A percentile compares a stretch with the other conserved stretches of the same genome.
phyloP scores from a whole-genome alignment of 2,888 invertebrate genomes.

The Apodemia mormo region DNA sequence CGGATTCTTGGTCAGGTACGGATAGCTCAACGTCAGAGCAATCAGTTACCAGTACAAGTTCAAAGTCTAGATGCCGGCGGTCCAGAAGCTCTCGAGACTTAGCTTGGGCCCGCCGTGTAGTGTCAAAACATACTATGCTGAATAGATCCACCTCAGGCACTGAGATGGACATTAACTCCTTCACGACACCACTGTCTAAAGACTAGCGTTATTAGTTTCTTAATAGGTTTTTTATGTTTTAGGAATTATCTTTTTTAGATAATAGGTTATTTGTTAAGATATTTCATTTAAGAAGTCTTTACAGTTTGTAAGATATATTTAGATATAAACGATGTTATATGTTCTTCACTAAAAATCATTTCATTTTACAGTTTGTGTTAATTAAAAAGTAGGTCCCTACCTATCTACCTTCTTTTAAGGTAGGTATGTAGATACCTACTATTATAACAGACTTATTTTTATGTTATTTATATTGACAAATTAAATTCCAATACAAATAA shows the following conservation, averaged over 20 bases:
- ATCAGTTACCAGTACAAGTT: conserved; percentile 50
- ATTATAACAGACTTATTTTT: too few species aligned
- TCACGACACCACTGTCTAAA: conserved; percentile 43
- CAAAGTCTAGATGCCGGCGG: conserved; percentile 48
- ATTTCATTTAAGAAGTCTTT: conserved; percentile 62
- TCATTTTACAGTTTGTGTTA: too few species aligned
- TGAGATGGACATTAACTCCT: conserved; percentile 53
- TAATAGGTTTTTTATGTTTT: conserved; percentile 39
- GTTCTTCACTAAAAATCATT: too few species aligned
- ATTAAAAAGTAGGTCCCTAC: too few species aligned
- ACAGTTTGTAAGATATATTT: conserved; percentile 48
- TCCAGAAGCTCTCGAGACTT: conserved; percentile 54
- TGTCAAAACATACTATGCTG: conserved; percentile 46
- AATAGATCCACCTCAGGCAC: conserved; percentile 48
- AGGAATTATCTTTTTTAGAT: conserved; percentile 45
- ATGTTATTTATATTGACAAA: too few species aligned
- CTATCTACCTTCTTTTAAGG: too few species aligned
- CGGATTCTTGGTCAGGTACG: conserved; percentile 53
- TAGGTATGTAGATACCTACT: too few species aligned
- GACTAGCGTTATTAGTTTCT: too few species aligned
- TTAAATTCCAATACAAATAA: too few species aligned
- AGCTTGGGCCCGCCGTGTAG: conserved; percentile 60
- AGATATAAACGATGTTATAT: not conserved
- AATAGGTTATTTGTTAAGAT: conserved; percentile 48
- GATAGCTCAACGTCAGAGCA: conserved; percentile 48